phyloP scores from a whole-genome alignment of 2,797 vertebrate genomes.

The Thamnophis elegans region DNA sequence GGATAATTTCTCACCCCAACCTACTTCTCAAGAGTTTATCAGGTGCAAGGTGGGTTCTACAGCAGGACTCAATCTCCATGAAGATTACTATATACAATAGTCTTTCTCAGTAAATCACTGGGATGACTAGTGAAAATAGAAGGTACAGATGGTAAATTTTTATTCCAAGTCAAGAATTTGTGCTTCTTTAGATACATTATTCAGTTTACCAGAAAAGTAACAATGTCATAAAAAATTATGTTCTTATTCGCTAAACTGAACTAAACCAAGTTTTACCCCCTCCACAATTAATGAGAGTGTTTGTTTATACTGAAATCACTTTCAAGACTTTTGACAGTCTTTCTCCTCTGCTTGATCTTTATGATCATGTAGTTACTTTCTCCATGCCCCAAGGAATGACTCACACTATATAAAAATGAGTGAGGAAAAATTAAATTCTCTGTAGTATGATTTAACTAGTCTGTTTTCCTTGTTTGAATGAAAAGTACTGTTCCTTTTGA shows the following conservation, averaged over 20 bases:
- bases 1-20: neutral
- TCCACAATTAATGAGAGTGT: neutral
- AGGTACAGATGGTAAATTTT: neutral
- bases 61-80: neutral
- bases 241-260: neutral
- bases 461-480: neutral
- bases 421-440: neutral
- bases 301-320: neutral
- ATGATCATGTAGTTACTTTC: neutral
- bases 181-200: neutral
- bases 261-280: neutral
- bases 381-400: neutral
- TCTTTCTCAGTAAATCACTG: neutral
- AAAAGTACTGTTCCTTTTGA: neutral
- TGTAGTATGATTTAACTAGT: neutral
- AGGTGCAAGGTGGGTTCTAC: neutral
- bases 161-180: neutral
- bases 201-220: neutral
- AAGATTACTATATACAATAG: neutral
- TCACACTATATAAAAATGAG: neutral
- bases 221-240: neutral
- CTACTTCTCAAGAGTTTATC: neutral
- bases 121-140: neutral
- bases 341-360: neutral
- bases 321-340: neutral